These are phyloP conservation scores for Eupsilia transversa DNA, from an alignment of 2,888 invertebrate genomes.

Conservation along the genomic window DNA sequence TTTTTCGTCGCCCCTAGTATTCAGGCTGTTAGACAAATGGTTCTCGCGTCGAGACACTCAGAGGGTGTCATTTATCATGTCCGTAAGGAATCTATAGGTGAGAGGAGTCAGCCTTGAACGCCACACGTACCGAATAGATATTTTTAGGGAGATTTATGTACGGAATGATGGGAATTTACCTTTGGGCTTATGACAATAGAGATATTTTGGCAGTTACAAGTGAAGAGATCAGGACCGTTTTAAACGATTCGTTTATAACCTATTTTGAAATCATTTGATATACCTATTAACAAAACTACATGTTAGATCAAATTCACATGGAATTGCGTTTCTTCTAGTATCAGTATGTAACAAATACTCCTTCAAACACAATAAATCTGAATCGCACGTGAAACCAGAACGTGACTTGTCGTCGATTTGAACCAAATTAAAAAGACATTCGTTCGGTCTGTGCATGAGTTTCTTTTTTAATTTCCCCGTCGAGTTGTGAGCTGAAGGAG, in stretches of 20 bases:
- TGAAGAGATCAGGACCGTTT: background rate
- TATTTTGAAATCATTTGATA: background rate
- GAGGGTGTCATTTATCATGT: slow-evolving; percentile 79
- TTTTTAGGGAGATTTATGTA: slow-evolving; percentile 61
- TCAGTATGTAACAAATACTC: background rate
- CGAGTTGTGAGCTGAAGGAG: slow-evolving; percentile 65
- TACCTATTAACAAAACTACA: background rate
- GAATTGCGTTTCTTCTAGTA: background rate
- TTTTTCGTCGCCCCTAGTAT: slow-evolving; percentile 74
- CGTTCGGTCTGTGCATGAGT: slow-evolving; percentile 60
- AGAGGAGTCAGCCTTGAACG: slow-evolving; percentile 62
- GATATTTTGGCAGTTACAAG: slow-evolving; percentile 26
- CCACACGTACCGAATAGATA: slow-evolving; percentile 58
- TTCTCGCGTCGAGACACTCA: slow-evolving; percentile 74
- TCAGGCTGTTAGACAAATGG: slow-evolving; percentile 79
- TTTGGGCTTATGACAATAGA: slow-evolving; percentile 32
- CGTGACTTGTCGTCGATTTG: slow-evolving; percentile 63
- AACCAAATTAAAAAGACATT: slow-evolving; percentile 66
- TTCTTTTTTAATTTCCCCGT: slow-evolving; percentile 70
- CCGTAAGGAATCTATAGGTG: slow-evolving; percentile 74
- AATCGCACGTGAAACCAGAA: slow-evolving; percentile 40
- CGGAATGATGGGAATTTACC: slow-evolving; percentile 42
- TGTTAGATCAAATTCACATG: background rate
- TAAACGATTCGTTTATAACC: background rate
- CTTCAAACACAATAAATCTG: slow-evolving; percentile 18